Conservation (phyloP, 92 coral and sea anemone species). For the Pocillopora meandrina region DNA sequence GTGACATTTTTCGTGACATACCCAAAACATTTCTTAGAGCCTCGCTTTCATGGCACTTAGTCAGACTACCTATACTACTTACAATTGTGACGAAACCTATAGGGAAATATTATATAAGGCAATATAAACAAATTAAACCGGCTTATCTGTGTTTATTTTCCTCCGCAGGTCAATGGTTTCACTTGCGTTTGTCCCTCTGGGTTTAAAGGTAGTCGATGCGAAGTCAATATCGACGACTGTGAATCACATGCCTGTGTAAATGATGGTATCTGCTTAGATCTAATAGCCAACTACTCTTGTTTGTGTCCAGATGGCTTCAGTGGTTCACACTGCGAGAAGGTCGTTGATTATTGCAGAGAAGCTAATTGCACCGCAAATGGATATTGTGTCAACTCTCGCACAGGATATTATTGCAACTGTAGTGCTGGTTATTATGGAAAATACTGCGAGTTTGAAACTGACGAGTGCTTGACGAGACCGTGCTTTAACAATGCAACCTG, state of each 20-base stretch:
- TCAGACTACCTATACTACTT: no score
- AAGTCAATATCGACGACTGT: conserved; percentile 57
- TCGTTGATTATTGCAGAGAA: conserved; percentile 9
- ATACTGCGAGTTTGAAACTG: conserved; percentile 34
- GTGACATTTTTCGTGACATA: no score
- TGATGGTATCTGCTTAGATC: conserved; percentile 53
- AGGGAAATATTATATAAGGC: background rate
- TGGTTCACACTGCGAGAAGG: conserved; percentile 38
- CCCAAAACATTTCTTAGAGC: no score
- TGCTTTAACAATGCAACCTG: conserved; percentile 56
- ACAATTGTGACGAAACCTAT: no score
- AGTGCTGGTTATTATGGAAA: conserved; percentile 45
- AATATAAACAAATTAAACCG: background rate
- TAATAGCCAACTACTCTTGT: conserved; percentile 51
- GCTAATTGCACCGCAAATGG: conserved; percentile 49
- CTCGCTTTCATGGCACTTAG: no score
- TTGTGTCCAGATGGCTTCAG: conserved; percentile 44
- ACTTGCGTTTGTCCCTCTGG: conserved; percentile 9
- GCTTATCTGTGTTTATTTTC: background rate
- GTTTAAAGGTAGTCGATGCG: conserved; percentile 47
- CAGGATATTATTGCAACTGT: conserved; percentile 46
- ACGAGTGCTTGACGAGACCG: conserved; percentile 48
- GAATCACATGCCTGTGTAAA: conserved; percentile 38
- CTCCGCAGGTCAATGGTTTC: conserved; percentile 27
- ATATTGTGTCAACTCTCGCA: conserved; percentile 30